Evolutionary conservation across 1,140 invertebrate genomes (phyloP).

Genomic region (Cyclargus thomasi): DNA sequence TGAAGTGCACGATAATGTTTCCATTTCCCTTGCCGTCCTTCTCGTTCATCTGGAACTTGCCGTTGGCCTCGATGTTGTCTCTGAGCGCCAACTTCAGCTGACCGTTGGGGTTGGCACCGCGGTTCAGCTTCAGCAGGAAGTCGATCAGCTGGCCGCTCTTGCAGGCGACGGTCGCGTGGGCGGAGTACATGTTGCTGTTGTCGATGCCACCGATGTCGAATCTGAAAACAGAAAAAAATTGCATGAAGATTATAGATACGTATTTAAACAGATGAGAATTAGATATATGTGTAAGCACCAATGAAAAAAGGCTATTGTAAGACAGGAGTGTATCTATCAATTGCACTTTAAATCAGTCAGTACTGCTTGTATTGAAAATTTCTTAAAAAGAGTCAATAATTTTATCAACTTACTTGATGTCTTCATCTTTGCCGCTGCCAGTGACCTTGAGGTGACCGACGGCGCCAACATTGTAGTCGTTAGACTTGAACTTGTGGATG

Average conservation of each 20-base stretch:
- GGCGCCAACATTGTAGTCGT: conserved; percentile 76
- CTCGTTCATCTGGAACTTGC: conserved; percentile 75
- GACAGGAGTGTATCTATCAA: no score
- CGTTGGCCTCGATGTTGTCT: conserved; percentile 74
- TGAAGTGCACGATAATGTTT: conserved; percentile 69
- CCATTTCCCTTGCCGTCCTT: conserved; percentile 77
- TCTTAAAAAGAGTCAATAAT: no score
- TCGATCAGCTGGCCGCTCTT: conserved; percentile 76
- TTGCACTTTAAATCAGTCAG: no score
- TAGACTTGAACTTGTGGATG: conserved; percentile 69
- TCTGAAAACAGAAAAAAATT: conserved; percentile 43
- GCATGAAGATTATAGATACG: no score
- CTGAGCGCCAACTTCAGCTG: conserved; percentile 75
- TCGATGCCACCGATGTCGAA: conserved; percentile 73
- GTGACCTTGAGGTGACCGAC: conserved; percentile 57
- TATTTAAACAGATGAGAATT: no score
- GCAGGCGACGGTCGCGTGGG: conserved; percentile 67
- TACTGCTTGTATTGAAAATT: no score
- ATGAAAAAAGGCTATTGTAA: no score
- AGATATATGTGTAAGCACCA: no score
- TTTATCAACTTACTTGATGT: conserved; percentile 70
- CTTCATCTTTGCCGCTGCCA: conserved; percentile 67
- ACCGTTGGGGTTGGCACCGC: conserved; percentile 59
- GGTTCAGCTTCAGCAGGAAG: conserved; percentile 66
- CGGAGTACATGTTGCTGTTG: conserved; percentile 72